Conservation (phyloP, 2,113 vertebrate genomes). For the Natator depressus region DNA sequence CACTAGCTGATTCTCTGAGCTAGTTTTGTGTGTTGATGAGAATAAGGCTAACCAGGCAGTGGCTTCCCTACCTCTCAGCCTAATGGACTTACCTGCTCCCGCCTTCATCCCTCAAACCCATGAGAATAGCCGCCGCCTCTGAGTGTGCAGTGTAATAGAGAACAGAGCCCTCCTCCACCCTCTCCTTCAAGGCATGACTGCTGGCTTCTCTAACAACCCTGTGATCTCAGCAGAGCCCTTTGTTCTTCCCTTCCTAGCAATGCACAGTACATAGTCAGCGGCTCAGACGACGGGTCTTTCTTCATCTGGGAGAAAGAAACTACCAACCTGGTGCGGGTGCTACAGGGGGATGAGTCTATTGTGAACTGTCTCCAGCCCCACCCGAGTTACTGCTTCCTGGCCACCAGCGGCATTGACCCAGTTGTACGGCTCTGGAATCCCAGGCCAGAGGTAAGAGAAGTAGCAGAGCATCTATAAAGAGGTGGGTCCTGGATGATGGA, state of each 20-base stretch:
- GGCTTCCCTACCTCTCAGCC: neutral
- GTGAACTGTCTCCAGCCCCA: slow-evolving; percentile 99
- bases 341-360: slow-evolving; percentile 97
- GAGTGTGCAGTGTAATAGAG: neutral
- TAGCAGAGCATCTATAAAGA: rapidly evolving
- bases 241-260: slow-evolving; percentile 81
- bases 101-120: neutral
- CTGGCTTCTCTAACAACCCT: slow-evolving; percentile 9
- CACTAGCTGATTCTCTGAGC: slow-evolving; percentile 7
- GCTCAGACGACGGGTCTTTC: slow-evolving; percentile 98
- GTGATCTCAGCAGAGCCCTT: neutral
- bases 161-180: no score
- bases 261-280: slow-evolving; percentile 97
- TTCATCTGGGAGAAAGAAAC: slow-evolving; percentile 99
- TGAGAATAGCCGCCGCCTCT: neutral
- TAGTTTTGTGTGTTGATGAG: neutral
- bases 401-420: slow-evolving; percentile 96
- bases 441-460: slow-evolving; percentile 88
- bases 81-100: neutral
- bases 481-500: neutral
- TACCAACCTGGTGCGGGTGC: slow-evolving; percentile 94
- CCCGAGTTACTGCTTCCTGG: slow-evolving; percentile 97
- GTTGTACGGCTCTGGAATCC: slow-evolving; percentile 97
- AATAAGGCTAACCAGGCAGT: neutral
- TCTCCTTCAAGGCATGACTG: neutral